Percentiles rank a stretch among this genome's conserved stretches.
These are phyloP conservation scores for Drosophila cracens DNA, from an alignment of 2,888 invertebrate species.

Conservation along the genomic window DNA sequence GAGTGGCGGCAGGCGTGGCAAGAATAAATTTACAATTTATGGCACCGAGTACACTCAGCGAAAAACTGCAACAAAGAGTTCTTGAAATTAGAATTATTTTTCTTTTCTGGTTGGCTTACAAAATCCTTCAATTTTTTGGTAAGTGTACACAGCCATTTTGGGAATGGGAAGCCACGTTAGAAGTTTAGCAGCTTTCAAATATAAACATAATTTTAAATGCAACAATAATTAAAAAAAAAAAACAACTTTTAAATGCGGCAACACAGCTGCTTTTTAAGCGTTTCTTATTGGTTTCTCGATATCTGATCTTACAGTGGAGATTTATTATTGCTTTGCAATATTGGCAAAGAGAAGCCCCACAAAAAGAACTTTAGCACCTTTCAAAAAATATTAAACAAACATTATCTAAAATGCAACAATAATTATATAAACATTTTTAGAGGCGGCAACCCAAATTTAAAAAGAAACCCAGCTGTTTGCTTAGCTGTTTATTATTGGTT, in stretches of 20 bases:
- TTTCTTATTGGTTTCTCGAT: background rate
- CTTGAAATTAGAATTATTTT: background rate
- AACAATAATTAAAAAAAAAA: background rate
- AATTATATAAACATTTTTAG: slow-evolving; percentile 60
- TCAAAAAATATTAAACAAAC: slow-evolving; percentile 52
- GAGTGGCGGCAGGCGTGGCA: slow-evolving; percentile 21
- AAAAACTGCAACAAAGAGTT: background rate
- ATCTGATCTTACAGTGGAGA: background rate
- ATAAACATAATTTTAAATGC: background rate
- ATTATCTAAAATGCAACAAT: slow-evolving; percentile 28
- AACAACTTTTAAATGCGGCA: background rate
- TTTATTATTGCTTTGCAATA: background rate
- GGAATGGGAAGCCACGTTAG: background rate
- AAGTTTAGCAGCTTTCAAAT: background rate
- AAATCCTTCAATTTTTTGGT: slow-evolving; percentile 2
- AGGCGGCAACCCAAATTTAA: slow-evolving; percentile 48
- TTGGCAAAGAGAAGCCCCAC: slow-evolving; percentile 43
- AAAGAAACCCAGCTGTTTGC: slow-evolving; percentile 62
- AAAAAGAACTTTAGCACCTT: slow-evolving; percentile 62
- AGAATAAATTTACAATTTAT: slow-evolving; percentile 24
- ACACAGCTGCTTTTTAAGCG: background rate
- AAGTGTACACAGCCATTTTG: background rate
- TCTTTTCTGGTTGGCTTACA: background rate
- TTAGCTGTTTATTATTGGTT: slow-evolving; percentile 19
- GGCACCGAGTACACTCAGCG: slow-evolving; percentile 14